Evolutionary conservation across 2,113 vertebrate species (phyloP).

Genomic region (Sinocyclocheilus anophthalmus): DNA sequence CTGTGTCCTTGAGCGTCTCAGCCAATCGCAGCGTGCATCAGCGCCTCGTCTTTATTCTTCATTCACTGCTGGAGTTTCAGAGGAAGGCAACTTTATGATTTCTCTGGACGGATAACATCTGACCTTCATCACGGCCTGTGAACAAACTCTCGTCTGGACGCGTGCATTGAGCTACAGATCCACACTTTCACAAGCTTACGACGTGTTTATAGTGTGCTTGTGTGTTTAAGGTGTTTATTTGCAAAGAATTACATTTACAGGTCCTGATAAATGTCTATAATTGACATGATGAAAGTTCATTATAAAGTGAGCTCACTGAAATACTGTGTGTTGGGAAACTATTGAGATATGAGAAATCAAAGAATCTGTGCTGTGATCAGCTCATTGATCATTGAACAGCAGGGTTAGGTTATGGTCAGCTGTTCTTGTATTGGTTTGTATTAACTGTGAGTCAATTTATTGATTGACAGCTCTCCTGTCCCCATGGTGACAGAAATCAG

Average conservation of each 20-base stretch:
- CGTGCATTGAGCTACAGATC: not conserved
- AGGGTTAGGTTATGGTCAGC: not conserved
- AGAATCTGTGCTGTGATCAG: no score
- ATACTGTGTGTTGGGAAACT: not conserved
- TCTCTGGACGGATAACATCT: not conserved
- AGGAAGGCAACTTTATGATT: not conserved
- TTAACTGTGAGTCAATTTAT: no score
- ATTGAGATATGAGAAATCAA: no score
- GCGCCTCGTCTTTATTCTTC: not conserved
- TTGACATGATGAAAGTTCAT: not conserved
- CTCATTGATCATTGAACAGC: no score
- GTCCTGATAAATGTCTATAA: not conserved
- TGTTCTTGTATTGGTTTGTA: not conserved
- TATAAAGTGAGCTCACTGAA: not conserved
- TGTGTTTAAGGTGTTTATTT: not conserved
- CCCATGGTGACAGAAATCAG: no score
- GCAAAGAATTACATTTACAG: not conserved
- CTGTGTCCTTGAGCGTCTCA: slow-evolving; percentile 45
- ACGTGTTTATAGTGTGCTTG: not conserved
- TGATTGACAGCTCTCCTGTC: no score
- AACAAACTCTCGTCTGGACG: not conserved
- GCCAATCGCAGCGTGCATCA: not conserved
- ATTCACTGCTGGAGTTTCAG: not conserved
- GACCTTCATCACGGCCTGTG: not conserved
- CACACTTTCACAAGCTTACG: not conserved